Conservation (phyloP, 2,888 invertebrate species). For the Cyclophora punctaria region DNA sequence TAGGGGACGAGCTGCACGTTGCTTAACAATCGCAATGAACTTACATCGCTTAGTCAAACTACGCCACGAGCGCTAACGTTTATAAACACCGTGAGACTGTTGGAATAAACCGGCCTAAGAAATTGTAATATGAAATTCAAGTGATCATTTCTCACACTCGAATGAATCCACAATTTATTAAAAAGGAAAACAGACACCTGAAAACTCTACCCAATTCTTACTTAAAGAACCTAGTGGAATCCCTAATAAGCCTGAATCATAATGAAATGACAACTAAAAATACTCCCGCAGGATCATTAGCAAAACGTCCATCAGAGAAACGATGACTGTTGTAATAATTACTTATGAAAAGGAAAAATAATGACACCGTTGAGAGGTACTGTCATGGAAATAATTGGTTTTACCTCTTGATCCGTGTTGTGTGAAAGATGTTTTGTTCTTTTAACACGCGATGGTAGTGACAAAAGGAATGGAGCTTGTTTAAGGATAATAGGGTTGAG, state of each 20-base stretch:
- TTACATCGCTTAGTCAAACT: no score
- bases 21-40: no score
- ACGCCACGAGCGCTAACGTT: no score
- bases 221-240: constrained; percentile 4
- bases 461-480: not conserved
- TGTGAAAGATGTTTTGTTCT: constrained; percentile 2
- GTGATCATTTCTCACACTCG: no score
- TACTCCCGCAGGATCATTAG: constrained; percentile 29
- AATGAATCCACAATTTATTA: no score
- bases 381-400: constrained; percentile 2
- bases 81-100: no score
- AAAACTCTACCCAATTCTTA: not conserved
- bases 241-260: constrained; percentile 13
- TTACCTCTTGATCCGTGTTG: no score
- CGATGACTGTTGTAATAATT: constrained; percentile 36
- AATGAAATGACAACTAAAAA: constrained; percentile 20
- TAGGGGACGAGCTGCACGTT: no score
- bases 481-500: constrained; percentile 8
- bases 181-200: not conserved
- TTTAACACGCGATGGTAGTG: no score
- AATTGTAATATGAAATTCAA: no score
- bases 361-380: constrained; percentile 6
- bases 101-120: no score
- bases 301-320: constrained; percentile 33
- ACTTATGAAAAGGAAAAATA: constrained; percentile 24